Base-by-base conservation (phyloP, 1,140 invertebrate species). In the Oreohelix idahoensis region DNA sequence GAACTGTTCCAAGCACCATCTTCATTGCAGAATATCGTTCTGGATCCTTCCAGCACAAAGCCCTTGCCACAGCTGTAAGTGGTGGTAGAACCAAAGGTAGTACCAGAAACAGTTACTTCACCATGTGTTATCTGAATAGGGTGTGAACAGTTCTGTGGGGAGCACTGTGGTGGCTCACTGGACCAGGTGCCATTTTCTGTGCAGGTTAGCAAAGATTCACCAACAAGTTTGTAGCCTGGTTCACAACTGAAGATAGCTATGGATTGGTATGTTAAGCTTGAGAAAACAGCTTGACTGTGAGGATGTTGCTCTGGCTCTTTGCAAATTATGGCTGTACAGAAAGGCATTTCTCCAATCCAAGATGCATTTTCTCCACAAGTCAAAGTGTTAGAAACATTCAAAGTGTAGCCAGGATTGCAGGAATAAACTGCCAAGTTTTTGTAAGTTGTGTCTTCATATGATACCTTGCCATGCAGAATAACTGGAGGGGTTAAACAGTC, bases 171-270 rank as follows among this genome's bases (percentile, higher is more conserved):
- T 58, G 96, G 95, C 84, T 95, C 95, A 42, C 95, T 95, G 0
- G 96, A 97, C 97, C 97, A 98, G 89, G 95, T 96, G 11, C 96
- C 97, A 80, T 97, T 96, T 69, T 95, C 94, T 5, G 95, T 95
- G 92, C 97, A 98, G 1, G 93, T 94, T 85, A 96, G 94, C 29
- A 92, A 94, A 63, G 93, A 93, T 73, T 95, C 93, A 66, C 97
- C 97, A n/a, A 96, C 89, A 0, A 98, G 92, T 94, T 95, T 96
- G 89, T 96, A 95, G 13, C 97, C 97, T 85, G 95, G 94, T 0
- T 96, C 96, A 90, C 97, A 98, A 13, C 93, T 90, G 91, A 98
- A 98, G 26, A 94, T 93, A 76, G 98, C 96, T 0, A 90, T 92
- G 0, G 95, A 94, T 5, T 95, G 96, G 66, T 97, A 93, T 5